Evolutionary conservation across 2,113 vertebrate genomes (phyloP).

Genomic region (Spea bombifrons): DNA sequence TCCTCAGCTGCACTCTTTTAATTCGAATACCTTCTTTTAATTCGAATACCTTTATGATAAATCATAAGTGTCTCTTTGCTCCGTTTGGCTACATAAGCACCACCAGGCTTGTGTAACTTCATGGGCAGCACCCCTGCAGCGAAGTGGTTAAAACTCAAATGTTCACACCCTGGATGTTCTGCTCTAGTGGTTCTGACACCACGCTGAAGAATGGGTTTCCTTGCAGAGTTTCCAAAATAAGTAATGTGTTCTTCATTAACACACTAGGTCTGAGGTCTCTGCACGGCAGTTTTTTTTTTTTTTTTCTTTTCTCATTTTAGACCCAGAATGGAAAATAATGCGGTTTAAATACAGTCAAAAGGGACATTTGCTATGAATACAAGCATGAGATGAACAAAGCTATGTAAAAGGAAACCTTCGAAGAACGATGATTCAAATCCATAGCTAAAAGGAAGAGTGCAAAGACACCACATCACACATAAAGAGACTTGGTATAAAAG

Average conservation of each 20-base stretch:
- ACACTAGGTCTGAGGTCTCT: slow-evolving; percentile 52
- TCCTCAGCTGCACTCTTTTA: too few species aligned
- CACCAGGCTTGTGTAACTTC: too few species aligned
- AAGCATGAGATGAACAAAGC: slow-evolving; percentile 23
- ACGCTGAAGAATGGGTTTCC: not conserved
- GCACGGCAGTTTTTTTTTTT: slow-evolving; percentile 45
- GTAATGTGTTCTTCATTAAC: slow-evolving; percentile 56
- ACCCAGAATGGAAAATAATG: slow-evolving; percentile 65
- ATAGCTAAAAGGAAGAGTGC: slow-evolving; percentile 5
- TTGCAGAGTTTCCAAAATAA: slow-evolving; percentile 59
- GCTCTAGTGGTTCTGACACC: not conserved
- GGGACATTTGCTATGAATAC: not conserved
- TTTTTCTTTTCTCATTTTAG: slow-evolving; percentile 57
- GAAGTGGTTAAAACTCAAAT: too few species aligned
- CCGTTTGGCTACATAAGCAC: too few species aligned
- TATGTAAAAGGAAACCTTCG: slow-evolving; percentile 55
- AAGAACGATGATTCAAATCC: slow-evolving; percentile 59
- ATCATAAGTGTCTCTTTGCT: too few species aligned
- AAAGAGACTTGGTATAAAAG: not conserved
- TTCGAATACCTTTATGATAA: too few species aligned
- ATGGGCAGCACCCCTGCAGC: too few species aligned
- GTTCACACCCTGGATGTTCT: not conserved
- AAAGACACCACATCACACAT: slow-evolving; percentile 17
- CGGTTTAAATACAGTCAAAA: slow-evolving; percentile 56
- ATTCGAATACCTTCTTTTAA: too few species aligned